These are phyloP conservation scores for Coleophora deauratella DNA, from an alignment of 2,888 invertebrate genomes.

Conservation along the genomic window DNA sequence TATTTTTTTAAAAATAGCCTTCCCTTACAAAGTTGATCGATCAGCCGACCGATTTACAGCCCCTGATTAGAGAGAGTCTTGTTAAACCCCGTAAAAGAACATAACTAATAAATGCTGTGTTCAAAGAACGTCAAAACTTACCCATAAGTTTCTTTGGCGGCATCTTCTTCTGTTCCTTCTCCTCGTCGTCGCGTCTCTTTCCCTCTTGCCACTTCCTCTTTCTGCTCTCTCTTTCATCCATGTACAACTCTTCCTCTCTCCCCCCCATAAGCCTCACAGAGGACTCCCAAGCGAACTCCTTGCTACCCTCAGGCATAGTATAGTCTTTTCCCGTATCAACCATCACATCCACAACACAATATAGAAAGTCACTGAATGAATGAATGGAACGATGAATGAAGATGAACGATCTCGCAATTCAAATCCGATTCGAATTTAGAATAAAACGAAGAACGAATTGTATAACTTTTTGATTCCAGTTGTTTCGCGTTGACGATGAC, in stretches of 20 bases:
- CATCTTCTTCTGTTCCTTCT: slow-evolving; percentile 55
- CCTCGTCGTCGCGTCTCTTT: slow-evolving; percentile 50
- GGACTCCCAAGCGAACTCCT: slow-evolving; percentile 60
- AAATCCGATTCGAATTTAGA: slow-evolving; percentile 72
- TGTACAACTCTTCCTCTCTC: slow-evolving; percentile 56
- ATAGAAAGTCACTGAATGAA: slow-evolving; percentile 39
- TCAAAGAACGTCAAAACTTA: slow-evolving; percentile 29
- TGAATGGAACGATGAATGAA: slow-evolving; percentile 24
- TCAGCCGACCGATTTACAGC: too few relatives aligned
- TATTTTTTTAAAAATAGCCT: too few relatives aligned
- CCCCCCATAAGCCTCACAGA: slow-evolving; percentile 48
- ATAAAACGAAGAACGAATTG: slow-evolving; percentile 90
- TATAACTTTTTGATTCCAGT: slow-evolving; percentile 90
- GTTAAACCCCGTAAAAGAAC: too few relatives aligned
- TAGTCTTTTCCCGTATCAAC: slow-evolving; percentile 35
- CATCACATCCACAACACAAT: slow-evolving; percentile 14
- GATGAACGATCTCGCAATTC: slow-evolving; percentile 15
- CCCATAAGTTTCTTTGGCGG: slow-evolving; percentile 66
- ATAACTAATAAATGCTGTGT: too few relatives aligned
- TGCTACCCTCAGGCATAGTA: slow-evolving; percentile 53
- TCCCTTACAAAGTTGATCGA: too few relatives aligned
- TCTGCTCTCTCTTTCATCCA: slow-evolving; percentile 56
- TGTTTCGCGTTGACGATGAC: slow-evolving; percentile 87
- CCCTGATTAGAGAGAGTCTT: too few relatives aligned
- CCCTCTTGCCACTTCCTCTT: slow-evolving; percentile 63